Evolutionary conservation across 2,888 invertebrate genomes (phyloP), one percentile per base, ranked within the genome.

Genomic region (Catotricha subobsoleta): DNA sequence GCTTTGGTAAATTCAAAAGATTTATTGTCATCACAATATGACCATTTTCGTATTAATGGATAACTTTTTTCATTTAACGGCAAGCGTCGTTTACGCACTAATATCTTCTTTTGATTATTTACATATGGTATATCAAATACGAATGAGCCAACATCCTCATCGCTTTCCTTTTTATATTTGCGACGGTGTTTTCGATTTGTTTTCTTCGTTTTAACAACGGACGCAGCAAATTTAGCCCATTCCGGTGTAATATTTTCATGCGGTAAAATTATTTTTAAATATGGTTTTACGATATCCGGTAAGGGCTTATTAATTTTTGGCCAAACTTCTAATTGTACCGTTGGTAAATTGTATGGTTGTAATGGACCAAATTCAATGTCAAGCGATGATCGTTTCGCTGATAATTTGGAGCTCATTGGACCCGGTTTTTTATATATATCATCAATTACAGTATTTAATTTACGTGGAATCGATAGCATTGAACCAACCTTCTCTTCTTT

Each of bases 121-220:
- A 65, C 59, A 51, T 74, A 79, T 18, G 65, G 63, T 46, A 77
- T 58, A 40, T 67, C 61, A 56, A 78, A 76, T 31, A 64, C 64
- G 37, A 71, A 65, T 16, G 59, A 57, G 45, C 57, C 53, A 27
- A 52, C 49, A 44, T 60, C 57, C 42, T 34, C 35, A 9, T 42
- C 23, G 49, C 41, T 15, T 46, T 15, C 15, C 16, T 33, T 34
- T 40, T 25, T 33, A 7, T 23, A 30, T 20, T 27, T 40, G 8
- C 40, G 25, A 18, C 40, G 27, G 16, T 23, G 27, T 27, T 20
- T 40, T 4, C 8, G 25, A 27, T 30, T 34, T 16, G 34, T 15
- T 8, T 25, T 15, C n/a, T 5, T 21, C 4, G 10, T 18, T 21
- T 35, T 19, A 7, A 62, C 28, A 2, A 62, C 57, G 10, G 63